These are phyloP conservation scores for Pterostichus niger DNA, from an alignment of 2,888 invertebrate genomes.

Conservation along the genomic window DNA sequence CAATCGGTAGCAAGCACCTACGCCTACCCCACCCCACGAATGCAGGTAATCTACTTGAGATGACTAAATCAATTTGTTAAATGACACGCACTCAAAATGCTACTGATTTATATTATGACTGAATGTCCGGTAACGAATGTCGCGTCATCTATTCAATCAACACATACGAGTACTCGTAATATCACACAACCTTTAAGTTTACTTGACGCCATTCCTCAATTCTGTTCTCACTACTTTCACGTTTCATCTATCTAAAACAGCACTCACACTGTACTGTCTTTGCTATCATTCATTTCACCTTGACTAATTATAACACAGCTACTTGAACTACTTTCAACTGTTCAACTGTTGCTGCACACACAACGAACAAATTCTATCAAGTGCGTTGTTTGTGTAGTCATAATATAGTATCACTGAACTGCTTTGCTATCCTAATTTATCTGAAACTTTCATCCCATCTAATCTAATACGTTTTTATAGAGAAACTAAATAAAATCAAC, in stretches of 20 bases:
- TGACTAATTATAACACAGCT: too few species aligned
- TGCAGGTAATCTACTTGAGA: slow-evolving; percentile 66
- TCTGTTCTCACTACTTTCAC: neutral
- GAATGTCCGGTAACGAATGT: slow-evolving; percentile 63
- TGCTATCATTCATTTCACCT: slow-evolving; percentile 1
- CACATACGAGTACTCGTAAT: neutral
- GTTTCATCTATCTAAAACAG: slow-evolving; percentile 19
- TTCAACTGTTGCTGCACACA: slow-evolving; percentile 15
- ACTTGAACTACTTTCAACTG: neutral
- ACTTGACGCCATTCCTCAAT: slow-evolving; percentile 1
- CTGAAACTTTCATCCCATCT: slow-evolving; percentile 76
- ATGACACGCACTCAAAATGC: slow-evolving; percentile 64
- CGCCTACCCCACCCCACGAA: slow-evolving; percentile 66
- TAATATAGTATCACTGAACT: slow-evolving; percentile 60
- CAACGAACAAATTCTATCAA: neutral
- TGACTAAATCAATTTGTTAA: slow-evolving; percentile 64
- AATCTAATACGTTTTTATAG: slow-evolving; percentile 70
- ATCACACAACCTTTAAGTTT: slow-evolving; percentile 3
- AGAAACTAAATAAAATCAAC: slow-evolving; percentile 73
- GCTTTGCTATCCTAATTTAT: slow-evolving; percentile 75
- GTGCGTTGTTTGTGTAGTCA: slow-evolving; percentile 15
- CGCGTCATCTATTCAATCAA: slow-evolving; percentile 48
- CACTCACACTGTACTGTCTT: neutral
- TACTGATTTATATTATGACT: slow-evolving; percentile 31
- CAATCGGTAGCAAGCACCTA: slow-evolving; percentile 54